Evolutionary conservation across 1,140 invertebrate species (phyloP).

Genomic region (Rhyacophila brunnea): DNA sequence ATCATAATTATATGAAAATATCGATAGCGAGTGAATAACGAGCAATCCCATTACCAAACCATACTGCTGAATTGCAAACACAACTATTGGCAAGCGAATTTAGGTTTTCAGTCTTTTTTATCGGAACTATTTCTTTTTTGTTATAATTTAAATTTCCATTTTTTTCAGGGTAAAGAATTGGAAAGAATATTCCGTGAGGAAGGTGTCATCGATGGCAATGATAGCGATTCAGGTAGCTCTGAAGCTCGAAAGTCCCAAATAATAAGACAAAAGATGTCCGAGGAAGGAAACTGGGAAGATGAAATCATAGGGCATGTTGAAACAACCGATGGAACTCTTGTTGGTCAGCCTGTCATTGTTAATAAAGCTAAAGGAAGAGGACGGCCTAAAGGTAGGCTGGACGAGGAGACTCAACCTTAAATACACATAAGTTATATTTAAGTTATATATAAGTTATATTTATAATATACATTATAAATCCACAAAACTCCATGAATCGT

Average conservation of each 20-base stretch:
- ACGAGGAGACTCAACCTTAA: no score
- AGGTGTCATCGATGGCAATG: conserved; percentile 66
- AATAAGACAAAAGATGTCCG: conserved; percentile 22
- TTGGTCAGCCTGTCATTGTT: conserved; percentile 62
- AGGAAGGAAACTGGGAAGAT: conserved; percentile 36
- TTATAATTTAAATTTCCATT: background rate
- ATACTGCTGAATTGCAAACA: no score
- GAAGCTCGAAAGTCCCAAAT: conserved; percentile 30
- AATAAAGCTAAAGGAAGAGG: conserved; percentile 57
- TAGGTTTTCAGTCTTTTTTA: no score
- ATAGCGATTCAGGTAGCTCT: conserved; percentile 42
- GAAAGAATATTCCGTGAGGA: conserved; percentile 71
- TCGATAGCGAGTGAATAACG: no score
- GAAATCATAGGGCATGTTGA: conserved; percentile 68
- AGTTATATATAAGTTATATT: no score
- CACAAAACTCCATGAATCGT: no score
- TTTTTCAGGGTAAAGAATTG: conserved; percentile 65
- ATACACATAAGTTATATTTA: no score
- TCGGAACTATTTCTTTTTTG: no score
- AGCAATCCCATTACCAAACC: no score
- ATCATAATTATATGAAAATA: no score
- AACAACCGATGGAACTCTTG: conserved; percentile 56
- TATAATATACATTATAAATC: no score
- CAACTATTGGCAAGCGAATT: no score
- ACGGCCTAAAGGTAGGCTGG: conserved; percentile 53